These are phyloP conservation scores for Pimephales promelas DNA, from an alignment of 2,113 vertebrate species.

Conservation along the genomic window DNA sequence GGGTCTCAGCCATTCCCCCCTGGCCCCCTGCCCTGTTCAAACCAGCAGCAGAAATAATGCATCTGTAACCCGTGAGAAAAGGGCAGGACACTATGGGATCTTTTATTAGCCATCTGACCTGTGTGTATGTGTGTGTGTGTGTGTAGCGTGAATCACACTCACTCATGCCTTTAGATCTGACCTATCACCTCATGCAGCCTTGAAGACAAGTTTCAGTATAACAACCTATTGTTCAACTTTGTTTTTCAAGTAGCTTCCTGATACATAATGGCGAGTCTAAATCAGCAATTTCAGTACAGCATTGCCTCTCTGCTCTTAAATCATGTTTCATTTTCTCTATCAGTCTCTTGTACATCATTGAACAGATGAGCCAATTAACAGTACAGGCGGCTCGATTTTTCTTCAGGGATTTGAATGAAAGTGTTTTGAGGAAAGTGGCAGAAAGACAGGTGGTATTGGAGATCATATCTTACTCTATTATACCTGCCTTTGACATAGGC, in stretches of 20 bases:
- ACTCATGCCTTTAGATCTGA: slow-evolving; percentile 17
- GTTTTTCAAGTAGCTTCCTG: not conserved
- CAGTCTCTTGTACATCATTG: slow-evolving; percentile 77
- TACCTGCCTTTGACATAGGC: slow-evolving; percentile 37
- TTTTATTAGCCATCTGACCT: slow-evolving; percentile 42
- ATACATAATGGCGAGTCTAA: slow-evolving; percentile 23
- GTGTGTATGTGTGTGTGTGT: not conserved
- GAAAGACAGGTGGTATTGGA: slow-evolving; percentile 51
- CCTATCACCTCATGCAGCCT: not conserved
- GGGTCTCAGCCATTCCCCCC: slow-evolving; percentile 73
- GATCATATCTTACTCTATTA: slow-evolving; percentile 49
- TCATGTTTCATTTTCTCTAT: slow-evolving; percentile 64
- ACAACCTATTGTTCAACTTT: not conserved
- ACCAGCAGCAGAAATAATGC: slow-evolving; percentile 39
- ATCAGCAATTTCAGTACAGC: slow-evolving; percentile 67
- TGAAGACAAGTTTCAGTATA: not conserved
- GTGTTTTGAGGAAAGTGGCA: slow-evolving; percentile 69
- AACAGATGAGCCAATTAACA: slow-evolving; percentile 82
- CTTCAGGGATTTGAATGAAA: slow-evolving; percentile 60
- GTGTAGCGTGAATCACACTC: not conserved
- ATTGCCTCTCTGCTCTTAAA: slow-evolving; percentile 61
- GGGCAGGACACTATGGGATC: slow-evolving; percentile 21
- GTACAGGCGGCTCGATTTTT: slow-evolving; percentile 69
- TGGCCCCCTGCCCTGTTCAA: slow-evolving; percentile 49
- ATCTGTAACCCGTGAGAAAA: slow-evolving; percentile 19